Evolutionary conservation across 2,113 vertebrate genomes (phyloP).

Genomic region (Taurulus bubalis): DNA sequence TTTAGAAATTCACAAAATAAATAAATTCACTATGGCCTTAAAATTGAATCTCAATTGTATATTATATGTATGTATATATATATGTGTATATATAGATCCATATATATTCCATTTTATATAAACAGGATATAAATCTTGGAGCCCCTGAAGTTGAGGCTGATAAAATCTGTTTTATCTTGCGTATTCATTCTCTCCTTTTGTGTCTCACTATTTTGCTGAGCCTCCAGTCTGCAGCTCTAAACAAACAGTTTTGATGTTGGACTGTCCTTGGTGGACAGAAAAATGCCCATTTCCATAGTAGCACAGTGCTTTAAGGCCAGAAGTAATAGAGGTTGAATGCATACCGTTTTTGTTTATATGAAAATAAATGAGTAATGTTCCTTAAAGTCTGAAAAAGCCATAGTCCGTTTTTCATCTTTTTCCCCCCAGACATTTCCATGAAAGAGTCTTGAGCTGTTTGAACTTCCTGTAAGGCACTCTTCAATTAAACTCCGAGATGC

Average conservation of each 20-base stretch:
- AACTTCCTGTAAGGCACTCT: slow-evolving; percentile 72
- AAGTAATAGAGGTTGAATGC: slow-evolving; percentile 57
- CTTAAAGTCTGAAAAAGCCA: slow-evolving; percentile 54
- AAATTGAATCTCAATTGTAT: slow-evolving; percentile 78
- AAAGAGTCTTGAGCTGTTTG: slow-evolving; percentile 41
- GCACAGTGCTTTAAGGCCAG: slow-evolving; percentile 76
- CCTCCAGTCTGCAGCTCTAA: slow-evolving; percentile 71
- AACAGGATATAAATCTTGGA: slow-evolving; percentile 74
- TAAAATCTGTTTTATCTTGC: slow-evolving; percentile 60
- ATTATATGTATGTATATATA: slow-evolving; percentile 63
- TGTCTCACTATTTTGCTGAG: slow-evolving; percentile 60
- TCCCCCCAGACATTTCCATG: slow-evolving; percentile 31
- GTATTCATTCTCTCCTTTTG: slow-evolving; percentile 65
- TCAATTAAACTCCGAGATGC: slow-evolving; percentile 58
- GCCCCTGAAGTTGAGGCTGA: slow-evolving; percentile 64
- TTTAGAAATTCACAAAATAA: slow-evolving; percentile 88
- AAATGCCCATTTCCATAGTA: slow-evolving; percentile 83
- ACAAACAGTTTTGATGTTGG: slow-evolving; percentile 74
- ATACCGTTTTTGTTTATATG: slow-evolving; percentile 61
- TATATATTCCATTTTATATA: slow-evolving; percentile 75
- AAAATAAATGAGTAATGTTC: slow-evolving; percentile 67
- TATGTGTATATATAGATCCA: slow-evolving; percentile 59
- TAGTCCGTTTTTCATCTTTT: slow-evolving; percentile 51
- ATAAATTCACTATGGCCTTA: slow-evolving; percentile 84
- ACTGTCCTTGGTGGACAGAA: slow-evolving; percentile 71